Evolutionary conservation across 30 jellyfish, hydroid and myxozoan species (phyloP).

Genomic region (Pelagia noctiluca): DNA sequence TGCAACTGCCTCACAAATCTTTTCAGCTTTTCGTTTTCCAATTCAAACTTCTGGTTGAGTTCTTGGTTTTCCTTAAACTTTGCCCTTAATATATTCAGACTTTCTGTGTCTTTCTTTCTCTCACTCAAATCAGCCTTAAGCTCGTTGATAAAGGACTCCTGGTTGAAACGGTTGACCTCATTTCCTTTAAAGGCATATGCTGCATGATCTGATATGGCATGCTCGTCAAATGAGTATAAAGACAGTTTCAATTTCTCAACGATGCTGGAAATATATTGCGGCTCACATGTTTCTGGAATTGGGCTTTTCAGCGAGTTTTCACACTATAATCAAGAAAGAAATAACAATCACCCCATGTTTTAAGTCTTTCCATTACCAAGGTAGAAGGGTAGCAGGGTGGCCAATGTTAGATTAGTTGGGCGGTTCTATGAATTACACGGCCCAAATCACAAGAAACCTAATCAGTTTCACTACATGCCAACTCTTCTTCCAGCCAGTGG

Average conservation of each 20-base stretch:
- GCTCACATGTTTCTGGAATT: constrained; percentile 36
- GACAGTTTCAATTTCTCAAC: neutral
- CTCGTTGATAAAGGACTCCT: constrained; percentile 5
- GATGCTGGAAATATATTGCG: constrained; percentile 6
- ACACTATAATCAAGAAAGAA: neutral
- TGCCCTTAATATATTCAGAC: neutral
- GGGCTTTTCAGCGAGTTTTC: neutral
- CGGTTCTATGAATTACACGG: too few species aligned
- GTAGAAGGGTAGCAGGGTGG: too few species aligned
- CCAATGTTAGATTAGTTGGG: too few species aligned
- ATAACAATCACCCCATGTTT: too few species aligned
- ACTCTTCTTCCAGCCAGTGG: too few species aligned
- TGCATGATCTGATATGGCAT: neutral
- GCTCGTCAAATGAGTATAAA: neutral
- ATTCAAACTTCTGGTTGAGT: neutral
- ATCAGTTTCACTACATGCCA: too few species aligned
- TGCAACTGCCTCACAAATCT: constrained; percentile 16
- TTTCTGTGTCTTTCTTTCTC: constrained; percentile 42
- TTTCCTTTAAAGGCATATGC: neutral
- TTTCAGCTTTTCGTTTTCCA: constrained; percentile 28
- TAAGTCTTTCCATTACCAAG: too few species aligned
- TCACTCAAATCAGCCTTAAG: constrained; percentile 38
- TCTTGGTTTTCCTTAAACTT: constrained; percentile 5
- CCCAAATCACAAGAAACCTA: too few species aligned
- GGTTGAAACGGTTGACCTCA: neutral